These are phyloP conservation scores for Pocillopora verrucosa DNA, from an alignment of 64 coral and sea anemone species.

Conservation along the genomic window DNA sequence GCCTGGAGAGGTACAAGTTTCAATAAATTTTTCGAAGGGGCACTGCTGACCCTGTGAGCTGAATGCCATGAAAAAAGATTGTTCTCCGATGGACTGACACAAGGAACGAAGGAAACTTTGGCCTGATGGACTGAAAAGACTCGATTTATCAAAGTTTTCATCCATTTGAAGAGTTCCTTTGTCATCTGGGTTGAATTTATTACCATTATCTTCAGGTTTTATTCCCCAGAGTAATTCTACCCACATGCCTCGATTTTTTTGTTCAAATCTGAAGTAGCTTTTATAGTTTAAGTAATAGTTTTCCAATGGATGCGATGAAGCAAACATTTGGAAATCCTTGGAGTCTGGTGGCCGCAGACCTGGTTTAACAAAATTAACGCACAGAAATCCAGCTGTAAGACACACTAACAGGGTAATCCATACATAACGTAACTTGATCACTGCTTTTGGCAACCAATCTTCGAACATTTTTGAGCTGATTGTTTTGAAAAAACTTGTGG, in stretches of 20 bases:
- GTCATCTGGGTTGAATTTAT: slow-evolving; percentile 75
- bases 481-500: slow-evolving; percentile 34
- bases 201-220: slow-evolving; percentile 77
- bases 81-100: slow-evolving; percentile 51
- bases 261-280: slow-evolving; percentile 70
- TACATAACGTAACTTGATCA: slow-evolving; percentile 69
- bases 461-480: slow-evolving; percentile 49
- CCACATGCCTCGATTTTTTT: neutral
- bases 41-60: neutral
- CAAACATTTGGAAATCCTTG: slow-evolving; percentile 88
- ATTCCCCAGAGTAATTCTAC: slow-evolving; percentile 76
- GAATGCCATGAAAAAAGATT: slow-evolving; percentile 47
- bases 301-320: slow-evolving; percentile 70
- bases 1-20: neutral
- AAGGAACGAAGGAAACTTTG: slow-evolving; percentile 71
- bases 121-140: slow-evolving; percentile 45
- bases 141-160: slow-evolving; percentile 32
- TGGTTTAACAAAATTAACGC: slow-evolving; percentile 73
- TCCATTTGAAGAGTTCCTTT: slow-evolving; percentile 81
- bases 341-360: slow-evolving; percentile 61
- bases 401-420: slow-evolving; percentile 68
- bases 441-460: slow-evolving; percentile 63
- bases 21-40: neutral
- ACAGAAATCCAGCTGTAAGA: slow-evolving; percentile 76
- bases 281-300: slow-evolving; percentile 72